Base-by-base conservation (phyloP, 1,140 invertebrate species). In the Papilio helenus region DNA sequence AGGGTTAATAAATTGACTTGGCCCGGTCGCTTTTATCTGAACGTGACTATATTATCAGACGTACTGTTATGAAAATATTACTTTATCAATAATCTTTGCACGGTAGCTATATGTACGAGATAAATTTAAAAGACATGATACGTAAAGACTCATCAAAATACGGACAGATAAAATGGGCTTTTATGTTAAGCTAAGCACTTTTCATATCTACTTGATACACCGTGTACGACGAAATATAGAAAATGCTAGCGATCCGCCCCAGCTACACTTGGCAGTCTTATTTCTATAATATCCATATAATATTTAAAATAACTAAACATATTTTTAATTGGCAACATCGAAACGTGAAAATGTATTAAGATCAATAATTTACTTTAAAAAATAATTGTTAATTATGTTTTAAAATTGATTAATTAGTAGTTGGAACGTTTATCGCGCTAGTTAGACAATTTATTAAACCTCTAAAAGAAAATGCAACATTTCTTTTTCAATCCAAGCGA, bases 271-370 rank as follows among this genome's bases (percentile, higher is more conserved):
- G 34, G 1, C 34, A 34, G 5, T 3, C 3, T 34, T 4, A 4
- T 34, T 34, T 34, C 34, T 34, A 5, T 34, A 3, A 34, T 34
- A 34, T 34, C 34, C 34, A 2, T 34, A 34, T n/a, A n/a, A n/a
- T n/a, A n/a, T n/a, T 65, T 39, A 51, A 42, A 77, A 51, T 29
- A 44, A 26, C 12, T 18, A 23, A 46, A 51, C 10, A 46, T 74
- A 74, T 46, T 74, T 23, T 74, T 74, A n/a, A 26, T 9, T 74
- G 72, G 72, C 72, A 74, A 74, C 72, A 5, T 20, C 51, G 51
- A 55, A 20, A 20, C n/a, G 34, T 39, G 34, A 5, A n/a, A 20
- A 5, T n/a, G n/a, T 5, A 55, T 55, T 55, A 55, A 55, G 18
- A 20, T 55, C 51, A 55, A 55, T 55, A 55, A 55, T 55, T n/a